Percentiles rank a stretch among this genome's conserved stretches.
These are phyloP conservation scores for Leptodactylus fuscus DNA, from an alignment of 2,113 vertebrate genomes.

Conservation along the genomic window DNA sequence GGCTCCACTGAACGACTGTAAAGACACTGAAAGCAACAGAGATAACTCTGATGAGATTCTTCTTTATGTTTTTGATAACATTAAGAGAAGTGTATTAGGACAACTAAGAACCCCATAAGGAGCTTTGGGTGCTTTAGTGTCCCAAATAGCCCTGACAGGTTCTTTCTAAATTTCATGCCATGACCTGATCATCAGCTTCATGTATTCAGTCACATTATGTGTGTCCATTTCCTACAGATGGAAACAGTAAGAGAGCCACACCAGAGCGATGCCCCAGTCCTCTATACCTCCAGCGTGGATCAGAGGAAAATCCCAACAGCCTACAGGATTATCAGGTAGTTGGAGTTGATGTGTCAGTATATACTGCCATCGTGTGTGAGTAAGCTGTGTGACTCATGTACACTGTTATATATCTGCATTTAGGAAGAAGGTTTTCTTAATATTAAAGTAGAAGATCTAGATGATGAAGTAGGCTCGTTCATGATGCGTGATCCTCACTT, in stretches of 20 bases:
- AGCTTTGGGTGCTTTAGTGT: too few species aligned
- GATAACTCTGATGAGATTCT: too few species aligned
- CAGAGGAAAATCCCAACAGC: not conserved
- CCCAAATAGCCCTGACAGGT: too few species aligned
- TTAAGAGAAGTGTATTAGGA: too few species aligned
- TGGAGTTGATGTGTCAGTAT: not conserved
- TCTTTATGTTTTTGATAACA: too few species aligned
- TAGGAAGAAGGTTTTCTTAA: not conserved
- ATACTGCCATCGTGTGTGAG: not conserved
- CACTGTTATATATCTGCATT: not conserved
- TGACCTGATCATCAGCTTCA: too few species aligned
- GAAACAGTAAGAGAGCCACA: not conserved
- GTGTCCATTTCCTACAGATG: not conserved
- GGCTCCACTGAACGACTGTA: too few species aligned
- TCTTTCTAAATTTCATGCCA: too few species aligned
- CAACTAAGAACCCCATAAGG: too few species aligned
- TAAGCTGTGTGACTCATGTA: too few species aligned
- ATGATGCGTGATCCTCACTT: not conserved
- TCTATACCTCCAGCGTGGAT: not conserved
- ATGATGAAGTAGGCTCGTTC: not conserved
- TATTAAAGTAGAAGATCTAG: constrained; percentile 4
- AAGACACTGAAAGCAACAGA: too few species aligned
- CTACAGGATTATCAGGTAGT: not conserved
- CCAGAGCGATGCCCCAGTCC: not conserved
- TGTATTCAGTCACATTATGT: not conserved